Base-by-base conservation (phyloP, 1,140 invertebrate genomes). In the Maniola jurtina region DNA sequence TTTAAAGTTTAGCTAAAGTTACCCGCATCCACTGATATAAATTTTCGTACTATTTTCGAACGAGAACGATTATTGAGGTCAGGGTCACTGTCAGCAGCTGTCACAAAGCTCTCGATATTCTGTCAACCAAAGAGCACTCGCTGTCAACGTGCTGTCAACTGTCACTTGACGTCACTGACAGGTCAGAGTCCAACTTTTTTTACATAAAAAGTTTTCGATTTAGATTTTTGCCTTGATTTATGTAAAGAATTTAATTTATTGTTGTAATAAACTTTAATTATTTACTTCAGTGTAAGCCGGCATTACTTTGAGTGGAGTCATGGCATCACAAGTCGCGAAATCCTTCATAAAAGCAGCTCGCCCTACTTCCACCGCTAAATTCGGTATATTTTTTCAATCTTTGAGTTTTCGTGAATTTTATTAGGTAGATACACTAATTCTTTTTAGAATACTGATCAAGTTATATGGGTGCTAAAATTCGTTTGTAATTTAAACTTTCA, bases 131-230 rank as follows among this genome's bases (percentile, higher is more conserved):
- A n/a, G n/a, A n/a, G n/a, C n/a, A n/a, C n/a, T n/a, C n/a, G n/a
- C n/a, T n/a, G n/a, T n/a, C n/a, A n/a, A n/a, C n/a, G n/a, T n/a
- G 14, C 35, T 38, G 5, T 40, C 48, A 52, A n/a, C 25, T 52
- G 48, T 63, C 48, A 35, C 48, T n/a, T 33, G 47, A n/a, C 60
- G 50, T 57, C 40, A 55, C 61, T 75, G 75, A 76, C 76, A 80
- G 87, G 81, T 87, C 85, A 89, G 68, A 89, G 87, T 89, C 87
- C 87, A 89, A 87, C 81, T 84, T 83, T 81, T 71, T 60, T 47
- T 34, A 4, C 13, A 6, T 36, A 58, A 72, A 15, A 45, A 69
- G 75, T 71, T 79, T 83, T 80, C 72, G 66, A 55, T 9, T 25
- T 14, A 47, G 13, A 52, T 52, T 55, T 55, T 55, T 33, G 7